Base-by-base conservation (phyloP, 2,113 vertebrate genomes). In the Eclectus roratus region DNA sequence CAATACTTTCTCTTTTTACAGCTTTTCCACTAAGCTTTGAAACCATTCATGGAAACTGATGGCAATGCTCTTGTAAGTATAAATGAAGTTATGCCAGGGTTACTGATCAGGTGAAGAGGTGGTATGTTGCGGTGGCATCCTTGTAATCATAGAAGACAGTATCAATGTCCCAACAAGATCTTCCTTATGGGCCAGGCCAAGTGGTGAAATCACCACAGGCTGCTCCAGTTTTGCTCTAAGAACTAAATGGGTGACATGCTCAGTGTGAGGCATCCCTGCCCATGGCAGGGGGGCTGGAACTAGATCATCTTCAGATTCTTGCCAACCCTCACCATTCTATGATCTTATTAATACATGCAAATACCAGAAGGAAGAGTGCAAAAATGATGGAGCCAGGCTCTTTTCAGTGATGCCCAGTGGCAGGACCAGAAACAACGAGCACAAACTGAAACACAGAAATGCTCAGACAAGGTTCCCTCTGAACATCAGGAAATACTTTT, bases 11-110 rank as follows among this genome's bases (percentile, higher is more conserved):
- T 96, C 69, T 96, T 97, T 74, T 97, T 95, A 55, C 89, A 98
- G 98, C 23, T 93, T 91, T 91, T 98, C 71, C 97, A 96, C 23
- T 95, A 97, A 88, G 90, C 93, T 55, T 97, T 98, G 88, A 95
- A 93, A 23, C 88, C 97, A 49, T 96, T 97, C 43, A 98, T 99
- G 98, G 98, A 98, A 96, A 96, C 98, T 10, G 98, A 99, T 94
- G 98, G 98, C 85, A 99, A 97, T 69, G 78, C 97, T 95, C 97
- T 98, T 2, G 99, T 99, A 97, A 99, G 99, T 99, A 97, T 25
- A 11, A 21, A 2, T 78, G 15, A 55, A 53, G 5, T 20, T 43
- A 35, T 28, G 10, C 14, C 16, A 77, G 58, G 60, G 21, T 66
- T 72, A 41, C 44, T 74, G 43, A 46, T 89, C 43, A 58, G 20